These are phyloP conservation scores for Bos indicus DNA, from an alignment of 2,113 vertebrate genomes.

Conservation along the genomic window DNA sequence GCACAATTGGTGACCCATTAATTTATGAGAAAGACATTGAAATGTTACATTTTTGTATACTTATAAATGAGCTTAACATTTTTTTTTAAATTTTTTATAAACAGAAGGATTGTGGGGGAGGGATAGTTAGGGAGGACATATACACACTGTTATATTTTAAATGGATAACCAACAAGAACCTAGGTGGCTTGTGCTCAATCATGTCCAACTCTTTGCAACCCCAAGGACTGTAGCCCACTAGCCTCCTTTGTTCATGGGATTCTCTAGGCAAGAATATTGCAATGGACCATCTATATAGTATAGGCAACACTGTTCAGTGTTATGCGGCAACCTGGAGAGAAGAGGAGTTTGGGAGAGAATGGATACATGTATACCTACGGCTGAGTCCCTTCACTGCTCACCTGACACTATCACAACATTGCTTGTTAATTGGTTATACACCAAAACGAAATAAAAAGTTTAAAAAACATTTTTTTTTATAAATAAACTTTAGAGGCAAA, in stretches of 20 bases:
- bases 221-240: neutral
- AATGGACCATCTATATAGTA: neutral
- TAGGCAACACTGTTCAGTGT: neutral
- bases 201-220: neutral
- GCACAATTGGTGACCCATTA: neutral
- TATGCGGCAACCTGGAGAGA: neutral
- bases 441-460: neutral
- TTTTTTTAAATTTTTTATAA: neutral
- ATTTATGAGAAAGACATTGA: slow-evolving; percentile 10
- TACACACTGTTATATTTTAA: neutral
- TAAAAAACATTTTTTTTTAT: neutral
- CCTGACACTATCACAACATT: neutral
- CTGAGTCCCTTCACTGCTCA: neutral
- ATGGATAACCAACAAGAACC: neutral
- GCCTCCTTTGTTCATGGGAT: neutral
- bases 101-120: neutral
- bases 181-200: neutral
- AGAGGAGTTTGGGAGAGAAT: neutral
- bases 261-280: neutral
- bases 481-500: neutral
- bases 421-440: neutral
- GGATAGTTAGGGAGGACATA: neutral
- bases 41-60: neutral
- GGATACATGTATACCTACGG: neutral
- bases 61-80: neutral